These are phyloP conservation scores for Andrena bicolor DNA, from an alignment of 2,888 invertebrate genomes.

Conservation along the genomic window DNA sequence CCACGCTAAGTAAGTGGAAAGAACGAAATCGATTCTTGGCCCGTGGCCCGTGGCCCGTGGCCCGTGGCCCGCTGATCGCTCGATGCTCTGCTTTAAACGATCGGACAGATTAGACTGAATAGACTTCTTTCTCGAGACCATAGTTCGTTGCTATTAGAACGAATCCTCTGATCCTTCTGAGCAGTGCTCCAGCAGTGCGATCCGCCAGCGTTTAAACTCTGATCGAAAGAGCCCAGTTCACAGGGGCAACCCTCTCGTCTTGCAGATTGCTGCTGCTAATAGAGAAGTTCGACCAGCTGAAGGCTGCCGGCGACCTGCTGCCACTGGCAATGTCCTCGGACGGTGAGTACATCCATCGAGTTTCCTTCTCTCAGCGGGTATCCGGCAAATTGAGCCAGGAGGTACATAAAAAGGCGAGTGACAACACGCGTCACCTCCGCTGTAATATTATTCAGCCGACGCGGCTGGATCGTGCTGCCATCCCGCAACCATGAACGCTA, in stretches of 20 bases:
- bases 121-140: background rate
- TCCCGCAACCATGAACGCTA: constrained; percentile 60
- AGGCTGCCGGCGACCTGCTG: constrained; percentile 91
- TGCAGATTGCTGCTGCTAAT: constrained; percentile 88
- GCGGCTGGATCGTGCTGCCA: constrained; percentile 69
- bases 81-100: background rate
- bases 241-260: constrained; percentile 25
- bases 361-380: constrained; percentile 30
- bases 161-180: too few relatives aligned
- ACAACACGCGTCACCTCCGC: constrained; percentile 40
- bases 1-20: constrained; percentile 87
- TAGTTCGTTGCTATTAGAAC: too few relatives aligned
- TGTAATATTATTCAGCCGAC: constrained; percentile 45
- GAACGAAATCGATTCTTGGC: constrained; percentile 55
- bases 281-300: constrained; percentile 94
- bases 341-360: constrained; percentile 76
- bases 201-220: background rate
- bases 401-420: constrained; percentile 36
- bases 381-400: constrained; percentile 24
- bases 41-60: constrained; percentile 28
- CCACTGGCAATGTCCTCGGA: constrained; percentile 88
- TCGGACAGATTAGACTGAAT: background rate
- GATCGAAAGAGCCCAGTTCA: background rate
- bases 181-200: too few relatives aligned
- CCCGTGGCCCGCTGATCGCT: background rate